Evolutionary conservation across 2,888 invertebrate genomes (phyloP).

Genomic region (Gerris lacustris): DNA sequence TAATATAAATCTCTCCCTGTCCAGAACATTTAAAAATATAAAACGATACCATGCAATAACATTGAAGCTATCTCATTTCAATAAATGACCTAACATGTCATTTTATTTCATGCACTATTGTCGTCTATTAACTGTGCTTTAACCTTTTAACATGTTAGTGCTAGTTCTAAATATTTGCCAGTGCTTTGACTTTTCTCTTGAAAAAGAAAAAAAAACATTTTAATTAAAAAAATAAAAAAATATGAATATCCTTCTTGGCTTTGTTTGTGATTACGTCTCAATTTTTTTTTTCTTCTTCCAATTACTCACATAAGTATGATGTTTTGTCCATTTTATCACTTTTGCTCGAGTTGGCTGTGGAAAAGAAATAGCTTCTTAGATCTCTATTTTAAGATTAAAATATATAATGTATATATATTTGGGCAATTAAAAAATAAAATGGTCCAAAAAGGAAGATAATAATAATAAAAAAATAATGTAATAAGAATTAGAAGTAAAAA

Average conservation of each 20-base stretch:
- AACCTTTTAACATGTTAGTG: not conserved
- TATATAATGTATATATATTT: not conserved
- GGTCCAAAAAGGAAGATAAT: not conserved
- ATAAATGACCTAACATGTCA: not conserved
- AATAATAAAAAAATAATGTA: conserved; percentile 12
- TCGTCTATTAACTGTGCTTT: not conserved
- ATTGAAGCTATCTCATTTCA: not conserved
- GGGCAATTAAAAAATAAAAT: not conserved
- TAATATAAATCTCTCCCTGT: too few species aligned
- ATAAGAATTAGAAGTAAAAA: conserved; percentile 24
- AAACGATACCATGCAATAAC: not conserved
- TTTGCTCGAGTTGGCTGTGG: conserved; percentile 44
- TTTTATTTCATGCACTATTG: not conserved
- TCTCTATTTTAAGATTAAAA: not conserved
- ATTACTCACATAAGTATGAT: conserved; percentile 48
- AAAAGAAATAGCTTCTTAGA: conserved; percentile 28
- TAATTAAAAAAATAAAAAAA: too few species aligned
- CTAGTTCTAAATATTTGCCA: conserved; percentile 6
- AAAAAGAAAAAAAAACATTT: conserved; percentile 6
- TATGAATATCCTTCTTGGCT: too few species aligned
- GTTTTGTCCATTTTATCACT: conserved; percentile 44
- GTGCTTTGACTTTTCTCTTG: conserved; percentile 6
- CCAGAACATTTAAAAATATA: not conserved
- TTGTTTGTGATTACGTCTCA: too few species aligned
- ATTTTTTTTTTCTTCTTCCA: not conserved